phyloP scores from a whole-genome alignment of 2,113 vertebrate genomes.

The Choloepus hoffmanni region DNA sequence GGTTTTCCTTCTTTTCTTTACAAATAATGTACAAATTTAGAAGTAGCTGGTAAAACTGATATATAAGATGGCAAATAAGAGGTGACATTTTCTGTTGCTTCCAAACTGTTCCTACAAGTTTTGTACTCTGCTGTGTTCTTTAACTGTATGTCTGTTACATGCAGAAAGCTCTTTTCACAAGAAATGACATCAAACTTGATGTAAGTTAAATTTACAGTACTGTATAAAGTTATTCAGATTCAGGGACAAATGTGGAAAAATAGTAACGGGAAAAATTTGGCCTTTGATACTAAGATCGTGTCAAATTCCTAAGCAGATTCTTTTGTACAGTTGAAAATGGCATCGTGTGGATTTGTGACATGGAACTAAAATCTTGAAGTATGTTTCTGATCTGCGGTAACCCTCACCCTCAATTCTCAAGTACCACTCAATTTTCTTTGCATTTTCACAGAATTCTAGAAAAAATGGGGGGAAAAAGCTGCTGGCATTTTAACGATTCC shows the following conservation, averaged over 20 bases:
- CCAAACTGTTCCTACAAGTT: slow-evolving; percentile 79
- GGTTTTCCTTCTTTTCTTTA: slow-evolving; percentile 83
- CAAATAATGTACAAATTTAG: slow-evolving; percentile 86
- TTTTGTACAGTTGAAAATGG: slow-evolving; percentile 84
- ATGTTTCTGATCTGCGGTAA: slow-evolving; percentile 84
- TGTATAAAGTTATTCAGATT: slow-evolving; percentile 84
- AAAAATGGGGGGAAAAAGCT: slow-evolving; percentile 18
- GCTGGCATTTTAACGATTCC: slow-evolving; percentile 76
- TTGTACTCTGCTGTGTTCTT: slow-evolving; percentile 84
- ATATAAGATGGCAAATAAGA: slow-evolving; percentile 84
- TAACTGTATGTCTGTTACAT: slow-evolving; percentile 82
- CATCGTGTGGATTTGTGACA: slow-evolving; percentile 84
- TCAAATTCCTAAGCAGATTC: slow-evolving; percentile 83
- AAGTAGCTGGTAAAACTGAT: slow-evolving; percentile 86
- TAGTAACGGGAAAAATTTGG: slow-evolving; percentile 84
- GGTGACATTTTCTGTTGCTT: slow-evolving; percentile 85
- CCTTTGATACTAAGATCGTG: slow-evolving; percentile 82
- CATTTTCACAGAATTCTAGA: slow-evolving; percentile 69
- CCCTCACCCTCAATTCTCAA: slow-evolving; percentile 81
- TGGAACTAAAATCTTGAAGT: slow-evolving; percentile 70
- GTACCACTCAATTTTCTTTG: slow-evolving; percentile 76
- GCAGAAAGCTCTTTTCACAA: slow-evolving; percentile 88
- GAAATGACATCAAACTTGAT: slow-evolving; percentile 85
- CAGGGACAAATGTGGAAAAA: slow-evolving; percentile 85
- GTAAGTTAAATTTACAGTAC: slow-evolving; percentile 84